phyloP scores from a whole-genome alignment of 2,888 invertebrate genomes.

The Podabrus alpinus region DNA sequence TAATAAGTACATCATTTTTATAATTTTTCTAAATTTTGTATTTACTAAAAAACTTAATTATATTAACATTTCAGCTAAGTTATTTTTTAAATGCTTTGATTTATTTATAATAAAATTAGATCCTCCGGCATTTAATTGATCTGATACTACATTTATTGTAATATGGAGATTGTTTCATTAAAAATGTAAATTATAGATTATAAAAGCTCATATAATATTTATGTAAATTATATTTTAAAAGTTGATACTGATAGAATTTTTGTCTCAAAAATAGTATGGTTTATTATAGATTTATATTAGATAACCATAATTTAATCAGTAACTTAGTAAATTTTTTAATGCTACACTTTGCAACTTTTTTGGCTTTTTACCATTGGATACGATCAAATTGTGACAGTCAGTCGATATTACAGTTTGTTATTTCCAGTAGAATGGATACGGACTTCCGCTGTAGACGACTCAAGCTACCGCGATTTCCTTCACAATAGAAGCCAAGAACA shows the following conservation, averaged over 20 bases:
- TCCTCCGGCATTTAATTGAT: too few relatives aligned
- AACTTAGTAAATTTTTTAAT: not conserved
- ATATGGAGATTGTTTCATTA: too few relatives aligned
- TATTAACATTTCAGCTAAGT: too few relatives aligned
- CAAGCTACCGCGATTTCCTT: conserved; percentile 18
- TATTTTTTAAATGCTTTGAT: too few relatives aligned
- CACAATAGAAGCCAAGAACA: conserved; percentile 25
- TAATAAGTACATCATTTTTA: too few relatives aligned
- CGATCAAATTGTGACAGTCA: conserved; percentile 34
- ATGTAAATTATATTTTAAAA: too few relatives aligned
- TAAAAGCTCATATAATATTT: too few relatives aligned
- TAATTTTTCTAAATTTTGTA: too few relatives aligned
- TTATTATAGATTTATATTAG: not conserved
- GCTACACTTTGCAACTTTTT: not conserved
- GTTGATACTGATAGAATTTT: not conserved
- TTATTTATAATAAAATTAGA: too few relatives aligned
- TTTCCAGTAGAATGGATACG: conserved; percentile 38
- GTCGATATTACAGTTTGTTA: conserved; percentile 40
- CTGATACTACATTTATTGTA: too few relatives aligned
- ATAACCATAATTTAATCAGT: not conserved
- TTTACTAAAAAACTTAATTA: too few relatives aligned
- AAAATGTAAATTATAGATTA: too few relatives aligned
- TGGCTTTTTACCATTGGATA: not conserved
- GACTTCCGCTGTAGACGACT: conserved; percentile 31
- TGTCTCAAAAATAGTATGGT: not conserved